phyloP scores from a whole-genome alignment of 2,888 invertebrate genomes.

The Noctua comes region DNA sequence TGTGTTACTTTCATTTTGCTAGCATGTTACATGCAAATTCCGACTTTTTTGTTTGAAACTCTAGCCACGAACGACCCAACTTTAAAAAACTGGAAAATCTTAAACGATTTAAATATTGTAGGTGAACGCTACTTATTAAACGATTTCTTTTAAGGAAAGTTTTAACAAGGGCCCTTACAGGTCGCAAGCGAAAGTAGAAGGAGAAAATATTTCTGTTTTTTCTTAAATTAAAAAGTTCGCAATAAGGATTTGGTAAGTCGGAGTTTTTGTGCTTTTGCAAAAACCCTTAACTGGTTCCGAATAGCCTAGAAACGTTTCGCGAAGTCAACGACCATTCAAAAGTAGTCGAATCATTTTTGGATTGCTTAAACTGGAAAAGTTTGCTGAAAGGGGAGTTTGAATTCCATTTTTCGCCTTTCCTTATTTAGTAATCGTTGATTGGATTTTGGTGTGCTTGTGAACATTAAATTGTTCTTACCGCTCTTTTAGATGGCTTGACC shows the following conservation, averaged over 20 bases:
- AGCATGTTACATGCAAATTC: slow-evolving; percentile 61
- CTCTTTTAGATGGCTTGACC: slow-evolving; percentile 54
- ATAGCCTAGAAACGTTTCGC: slow-evolving; percentile 46
- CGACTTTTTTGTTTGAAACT: slow-evolving; percentile 41
- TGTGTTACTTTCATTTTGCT: slow-evolving; percentile 62
- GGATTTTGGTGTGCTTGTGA: slow-evolving; percentile 29
- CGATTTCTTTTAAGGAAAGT: slow-evolving; percentile 63
- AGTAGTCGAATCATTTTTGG: slow-evolving; percentile 54
- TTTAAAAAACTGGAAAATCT: slow-evolving; percentile 34
- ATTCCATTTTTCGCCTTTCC: slow-evolving; percentile 46
- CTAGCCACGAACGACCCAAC: slow-evolving; percentile 17
- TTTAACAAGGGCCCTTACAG: slow-evolving; percentile 70
- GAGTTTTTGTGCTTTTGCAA: slow-evolving; percentile 43
- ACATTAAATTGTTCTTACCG: slow-evolving; percentile 46
- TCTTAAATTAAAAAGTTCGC: slow-evolving; percentile 74
- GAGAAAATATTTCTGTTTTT: slow-evolving; percentile 67
- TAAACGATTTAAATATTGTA: slow-evolving; percentile 53
- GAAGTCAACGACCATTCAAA: slow-evolving; percentile 54
- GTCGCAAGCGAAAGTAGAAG: slow-evolving; percentile 61
- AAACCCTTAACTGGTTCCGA: slow-evolving; percentile 40
- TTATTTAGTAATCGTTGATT: slow-evolving; percentile 45
- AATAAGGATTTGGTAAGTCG: slow-evolving; percentile 56
- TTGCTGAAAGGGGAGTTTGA: slow-evolving; percentile 44
- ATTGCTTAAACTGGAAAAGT: slow-evolving; percentile 50
- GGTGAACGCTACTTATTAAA: slow-evolving; percentile 42